A percentile compares a stretch with the other conserved stretches of the same genome.
Evolutionary conservation across 2,113 vertebrate species (phyloP).

Genomic region (Zosterops japonicus): DNA sequence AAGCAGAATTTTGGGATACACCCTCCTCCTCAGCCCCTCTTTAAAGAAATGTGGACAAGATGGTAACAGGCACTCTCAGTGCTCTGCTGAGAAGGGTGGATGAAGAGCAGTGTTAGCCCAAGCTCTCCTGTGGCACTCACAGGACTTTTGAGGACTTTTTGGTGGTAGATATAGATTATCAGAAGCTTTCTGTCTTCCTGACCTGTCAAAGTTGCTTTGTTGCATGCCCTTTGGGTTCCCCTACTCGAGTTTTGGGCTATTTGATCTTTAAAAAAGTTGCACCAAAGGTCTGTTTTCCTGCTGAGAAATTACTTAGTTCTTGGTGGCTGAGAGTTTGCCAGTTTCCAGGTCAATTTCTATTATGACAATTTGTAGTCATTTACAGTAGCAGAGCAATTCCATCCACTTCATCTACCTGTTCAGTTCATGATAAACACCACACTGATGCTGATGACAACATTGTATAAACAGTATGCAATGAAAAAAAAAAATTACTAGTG

Average conservation of each 20-base stretch:
- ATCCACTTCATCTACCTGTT: neutral
- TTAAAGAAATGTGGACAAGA: neutral
- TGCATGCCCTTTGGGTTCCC: neutral
- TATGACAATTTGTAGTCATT: neutral
- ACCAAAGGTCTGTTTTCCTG: neutral
- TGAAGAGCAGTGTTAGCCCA: neutral
- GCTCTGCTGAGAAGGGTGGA: neutral
- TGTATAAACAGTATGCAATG: neutral
- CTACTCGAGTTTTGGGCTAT: neutral
- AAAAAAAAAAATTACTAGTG: neutral
- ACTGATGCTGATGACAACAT: neutral
- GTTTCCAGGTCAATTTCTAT: neutral
- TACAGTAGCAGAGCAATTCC: neutral
- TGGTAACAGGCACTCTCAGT: neutral
- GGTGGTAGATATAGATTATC: neutral
- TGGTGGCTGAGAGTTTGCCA: neutral
- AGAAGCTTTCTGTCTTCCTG: neutral
- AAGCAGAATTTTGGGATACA: neutral
- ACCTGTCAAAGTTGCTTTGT: neutral
- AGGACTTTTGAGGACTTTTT: neutral
- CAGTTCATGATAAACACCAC: neutral
- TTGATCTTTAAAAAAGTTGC: neutral
- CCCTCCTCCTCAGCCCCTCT: rapidly evolving
- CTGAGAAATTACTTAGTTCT: neutral
- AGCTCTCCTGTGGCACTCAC: neutral